Base-by-base conservation (phyloP, 2,888 invertebrate genomes). In the Leuctra nigra region DNA sequence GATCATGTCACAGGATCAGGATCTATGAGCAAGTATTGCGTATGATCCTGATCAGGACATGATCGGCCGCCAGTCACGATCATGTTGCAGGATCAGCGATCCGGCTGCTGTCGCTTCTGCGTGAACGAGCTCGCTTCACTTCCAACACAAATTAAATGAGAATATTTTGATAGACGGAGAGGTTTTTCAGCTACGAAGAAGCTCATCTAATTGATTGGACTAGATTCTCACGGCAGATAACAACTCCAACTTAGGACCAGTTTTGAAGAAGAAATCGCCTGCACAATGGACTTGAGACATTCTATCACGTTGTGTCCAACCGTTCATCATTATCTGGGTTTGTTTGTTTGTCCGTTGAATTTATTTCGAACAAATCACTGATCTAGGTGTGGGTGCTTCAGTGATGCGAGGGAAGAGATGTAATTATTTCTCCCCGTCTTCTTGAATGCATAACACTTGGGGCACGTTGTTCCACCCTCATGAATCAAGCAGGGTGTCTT, bases 131-230 rank as follows among this genome's bases (percentile, higher is more conserved):
- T 18, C 20, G 7, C 23, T 44, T 44, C 23, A 44, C 44, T 6
- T 20, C 4, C 22, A 23, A 23, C 33, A 50, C 50, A n/a, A 35
- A 35, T 33, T 50, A 50, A 50, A 33, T 35, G 35, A 35, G 22
- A 33, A 33, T 33, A 50, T 35, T 50, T 13, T 23, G 44, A 50
- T 35, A 33, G 50, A 50, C 20, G 29, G 25, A 29, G 29, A 48
- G 14, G 25, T 29, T 33, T 44, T 16, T 50, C 50, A 20, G 22
- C 50, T 35, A 20, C 16, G 16, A 50, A 50, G 33, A 35, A 50
- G 50, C 50, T 18, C 18, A 9, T n/a, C 36, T 50, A 50, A 50
- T 50, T 50, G 50, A 50, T 50, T 50, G 33, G 20, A 33, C 35
- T 23, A 20, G 50, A 50, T 50, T 35, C 48, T 14, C 16, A n/a